Base-by-base conservation (phyloP, 1,140 invertebrate species). In the Popillia japonica region DNA sequence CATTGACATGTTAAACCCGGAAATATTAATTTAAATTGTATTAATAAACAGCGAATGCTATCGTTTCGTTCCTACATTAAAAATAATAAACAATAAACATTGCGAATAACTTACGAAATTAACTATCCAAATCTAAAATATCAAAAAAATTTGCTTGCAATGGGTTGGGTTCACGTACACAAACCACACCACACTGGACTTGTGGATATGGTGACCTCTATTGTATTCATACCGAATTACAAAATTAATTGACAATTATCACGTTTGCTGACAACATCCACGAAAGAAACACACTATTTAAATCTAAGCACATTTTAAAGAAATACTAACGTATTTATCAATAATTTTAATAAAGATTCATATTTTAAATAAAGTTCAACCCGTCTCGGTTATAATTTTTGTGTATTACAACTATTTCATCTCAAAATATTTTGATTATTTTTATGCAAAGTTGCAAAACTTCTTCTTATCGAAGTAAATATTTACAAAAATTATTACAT, bases 131-230 rank as follows among this genome's bases (percentile, higher is more conserved):
- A 74, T 55, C 59, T 44, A 27, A 74, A 78, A 74, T 78, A 59
- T 78, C 61, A 44, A 68, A 78, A 78, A 78, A 78, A 78, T 75
- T 41, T 48, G 76, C 78, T 72, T 79, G 55, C 74, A 44, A 48
- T 72, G 78, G 78, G 78, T 76, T 79, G 78, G 74, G 78, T 79
- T 76, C 75, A 75, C 75, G 41, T 72, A 76, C 78, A 64, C 59
- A 76, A 79, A 76, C 72, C 44, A 76, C 75, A 76, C 75, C 75
- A 55, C 22, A 23, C 75, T 74, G 55, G 9, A 76, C 75, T 22
- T 48, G 44, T 27, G 11, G 22, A 68, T 34, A 34, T 17, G 40
- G 75, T 34, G 75, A 27, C 75, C 75, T 76, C 75, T 76, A 42
- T 76, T 76, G 44, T 20, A 74, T 74, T 74, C 27, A 68, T 11